A percentile compares a stretch with the other conserved stretches of the same genome.
These are phyloP conservation scores for Albula glossodonta DNA, from an alignment of 2,113 vertebrate genomes.

Conservation along the genomic window DNA sequence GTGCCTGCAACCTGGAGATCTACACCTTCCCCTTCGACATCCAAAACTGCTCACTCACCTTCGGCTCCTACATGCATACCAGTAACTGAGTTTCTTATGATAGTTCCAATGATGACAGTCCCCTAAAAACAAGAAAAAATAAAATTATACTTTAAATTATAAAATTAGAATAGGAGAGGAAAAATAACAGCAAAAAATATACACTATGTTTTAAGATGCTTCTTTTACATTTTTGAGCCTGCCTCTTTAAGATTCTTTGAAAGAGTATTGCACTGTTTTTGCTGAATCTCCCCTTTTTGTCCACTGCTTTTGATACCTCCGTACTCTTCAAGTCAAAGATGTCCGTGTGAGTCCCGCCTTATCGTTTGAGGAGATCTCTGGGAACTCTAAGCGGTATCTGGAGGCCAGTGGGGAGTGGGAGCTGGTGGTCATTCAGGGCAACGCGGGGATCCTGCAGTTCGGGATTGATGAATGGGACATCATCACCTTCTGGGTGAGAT, in stretches of 20 bases:
- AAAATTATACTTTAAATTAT: no score
- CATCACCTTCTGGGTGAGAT: slow-evolving; percentile 75
- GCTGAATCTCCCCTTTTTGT: not conserved
- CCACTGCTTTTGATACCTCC: not conserved
- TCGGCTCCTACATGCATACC: slow-evolving; percentile 79
- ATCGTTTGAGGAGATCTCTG: slow-evolving; percentile 71
- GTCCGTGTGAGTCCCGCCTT: slow-evolving; percentile 71
- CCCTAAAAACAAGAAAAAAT: no score
- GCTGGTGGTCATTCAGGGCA: slow-evolving; percentile 64
- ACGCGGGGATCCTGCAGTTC: slow-evolving; percentile 65
- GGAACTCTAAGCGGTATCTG: slow-evolving; percentile 73
- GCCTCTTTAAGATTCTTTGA: no score
- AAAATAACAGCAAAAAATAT: no score
- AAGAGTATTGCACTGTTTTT: not conserved
- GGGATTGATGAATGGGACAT: slow-evolving; percentile 79
- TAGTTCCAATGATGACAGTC: no score
- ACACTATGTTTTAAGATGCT: no score
- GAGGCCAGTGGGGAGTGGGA: slow-evolving; percentile 78
- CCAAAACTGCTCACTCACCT: slow-evolving; percentile 78
- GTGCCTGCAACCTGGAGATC: slow-evolving; percentile 78
- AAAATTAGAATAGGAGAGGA: no score
- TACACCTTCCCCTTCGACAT: slow-evolving; percentile 82
- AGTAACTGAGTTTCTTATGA: slow-evolving; percentile 53
- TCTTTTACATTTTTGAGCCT: no score
- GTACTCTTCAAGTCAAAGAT: slow-evolving; percentile 57